Percentiles rank a stretch among this genome's conserved stretches.
Evolutionary conservation across 2,888 invertebrate species (phyloP).

Genomic region (Erebia palarica): DNA sequence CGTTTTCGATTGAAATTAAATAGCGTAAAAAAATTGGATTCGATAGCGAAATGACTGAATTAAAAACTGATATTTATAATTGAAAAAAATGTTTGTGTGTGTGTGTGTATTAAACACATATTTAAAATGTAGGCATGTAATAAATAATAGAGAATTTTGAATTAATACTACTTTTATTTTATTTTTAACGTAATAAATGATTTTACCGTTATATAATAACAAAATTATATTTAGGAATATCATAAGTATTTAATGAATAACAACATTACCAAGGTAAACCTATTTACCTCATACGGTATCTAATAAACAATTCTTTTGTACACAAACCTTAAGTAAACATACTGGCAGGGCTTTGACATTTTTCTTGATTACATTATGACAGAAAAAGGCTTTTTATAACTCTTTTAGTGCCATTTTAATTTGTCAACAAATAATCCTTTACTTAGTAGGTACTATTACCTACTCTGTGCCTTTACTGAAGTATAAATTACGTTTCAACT

Average conservation of each 20-base stretch:
- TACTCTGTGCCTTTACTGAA: no score
- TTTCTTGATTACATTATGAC: no score
- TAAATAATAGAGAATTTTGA: slow-evolving; percentile 13
- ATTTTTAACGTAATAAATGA: slow-evolving; percentile 21
- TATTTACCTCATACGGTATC: no score
- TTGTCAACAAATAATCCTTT: no score
- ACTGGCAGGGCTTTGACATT: not conserved
- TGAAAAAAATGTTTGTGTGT: no score
- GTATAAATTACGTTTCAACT: no score
- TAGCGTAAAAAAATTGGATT: no score
- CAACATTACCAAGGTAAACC: not conserved
- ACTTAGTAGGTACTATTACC: no score
- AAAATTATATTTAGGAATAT: slow-evolving; percentile 18
- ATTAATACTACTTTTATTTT: slow-evolving; percentile 22
- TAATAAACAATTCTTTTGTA: not conserved
- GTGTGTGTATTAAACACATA: no score
- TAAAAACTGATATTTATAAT: not conserved
- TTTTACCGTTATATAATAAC: slow-evolving; percentile 21
- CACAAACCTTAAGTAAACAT: not conserved
- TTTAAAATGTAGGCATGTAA: not conserved
- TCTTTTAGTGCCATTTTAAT: no score
- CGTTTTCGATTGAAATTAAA: no score
- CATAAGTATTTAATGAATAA: slow-evolving; percentile 17
- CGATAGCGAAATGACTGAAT: not conserved
- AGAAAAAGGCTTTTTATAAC: no score